Evolutionary conservation across 2,113 vertebrate genomes (phyloP).

Genomic region (Todiramphus chloris): DNA sequence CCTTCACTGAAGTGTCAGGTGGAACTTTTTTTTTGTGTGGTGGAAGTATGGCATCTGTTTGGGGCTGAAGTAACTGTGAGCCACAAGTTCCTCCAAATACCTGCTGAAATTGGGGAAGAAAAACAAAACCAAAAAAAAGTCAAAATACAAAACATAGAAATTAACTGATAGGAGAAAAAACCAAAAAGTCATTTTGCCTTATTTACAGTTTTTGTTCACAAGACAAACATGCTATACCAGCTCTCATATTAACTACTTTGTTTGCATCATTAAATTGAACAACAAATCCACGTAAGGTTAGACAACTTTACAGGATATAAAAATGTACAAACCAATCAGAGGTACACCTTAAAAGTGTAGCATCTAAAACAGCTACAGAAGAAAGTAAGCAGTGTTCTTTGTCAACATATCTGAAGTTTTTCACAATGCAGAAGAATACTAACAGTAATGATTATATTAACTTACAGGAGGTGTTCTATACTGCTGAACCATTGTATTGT

Average conservation of each 20-base stretch:
- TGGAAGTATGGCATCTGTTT: constrained; percentile 89
- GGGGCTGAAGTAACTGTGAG: constrained; percentile 80
- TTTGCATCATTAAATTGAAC: not conserved
- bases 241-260: not conserved
- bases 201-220: not conserved
- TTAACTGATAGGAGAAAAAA: not conserved
- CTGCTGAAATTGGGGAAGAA: constrained; percentile 20
- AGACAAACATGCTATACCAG: not conserved
- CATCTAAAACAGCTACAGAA: not conserved
- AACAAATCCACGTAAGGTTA: not conserved
- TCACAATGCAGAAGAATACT: not conserved
- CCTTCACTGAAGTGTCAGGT: constrained; percentile 84
- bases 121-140: too few species aligned
- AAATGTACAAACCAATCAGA: not conserved
- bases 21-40: constrained; percentile 87
- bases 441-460: not conserved
- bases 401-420: not conserved
- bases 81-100: constrained; percentile 68
- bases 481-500: constrained; percentile 73
- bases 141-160: not conserved
- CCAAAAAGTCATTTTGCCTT: not conserved
- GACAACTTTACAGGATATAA: not conserved
- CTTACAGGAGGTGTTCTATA: constrained; percentile 82
- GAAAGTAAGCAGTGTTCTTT: not conserved
- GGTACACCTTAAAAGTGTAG: not conserved